Conservation (phyloP, 1,140 invertebrate genomes). For the Papilio aristodemus region DNA sequence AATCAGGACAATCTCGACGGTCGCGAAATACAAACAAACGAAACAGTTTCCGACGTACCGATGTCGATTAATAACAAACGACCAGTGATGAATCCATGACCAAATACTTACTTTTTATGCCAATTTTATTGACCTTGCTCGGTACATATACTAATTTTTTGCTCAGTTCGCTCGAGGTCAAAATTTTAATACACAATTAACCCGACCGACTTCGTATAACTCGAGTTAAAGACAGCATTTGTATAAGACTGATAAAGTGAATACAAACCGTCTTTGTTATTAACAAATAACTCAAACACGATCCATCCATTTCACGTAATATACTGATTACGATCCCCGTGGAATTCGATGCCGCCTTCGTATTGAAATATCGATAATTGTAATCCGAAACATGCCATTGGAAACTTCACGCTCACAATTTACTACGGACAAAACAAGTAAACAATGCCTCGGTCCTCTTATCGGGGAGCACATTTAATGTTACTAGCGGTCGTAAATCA, state of each 20-base stretch:
- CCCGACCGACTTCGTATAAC: conserved; percentile 3
- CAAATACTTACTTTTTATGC: not conserved
- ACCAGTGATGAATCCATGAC: not conserved
- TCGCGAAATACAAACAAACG: conserved; percentile 13
- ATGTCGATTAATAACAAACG: conserved; percentile 25
- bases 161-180: conserved; percentile 16
- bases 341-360: conserved; percentile 45
- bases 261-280: conserved; percentile 14
- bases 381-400: conserved; percentile 44
- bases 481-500: conserved; percentile 33
- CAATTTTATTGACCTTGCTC: conserved; percentile 13
- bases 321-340: conserved; percentile 13
- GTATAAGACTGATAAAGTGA: conserved; percentile 1
- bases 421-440: conserved; percentile 42
- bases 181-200: conserved; percentile 25
- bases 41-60: conserved; percentile 1
- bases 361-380: conserved; percentile 41
- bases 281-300: conserved; percentile 5
- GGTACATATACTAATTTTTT: conserved; percentile 6
- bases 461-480: conserved; percentile 41
- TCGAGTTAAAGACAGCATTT: conserved; percentile 7
- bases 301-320: conserved; percentile 11
- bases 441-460: conserved; percentile 43
- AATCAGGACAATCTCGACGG: conserved; percentile 24
- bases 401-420: conserved; percentile 39